Evolutionary conservation across 2,113 vertebrate species (phyloP).

Genomic region (Plestiodon gilberti): DNA sequence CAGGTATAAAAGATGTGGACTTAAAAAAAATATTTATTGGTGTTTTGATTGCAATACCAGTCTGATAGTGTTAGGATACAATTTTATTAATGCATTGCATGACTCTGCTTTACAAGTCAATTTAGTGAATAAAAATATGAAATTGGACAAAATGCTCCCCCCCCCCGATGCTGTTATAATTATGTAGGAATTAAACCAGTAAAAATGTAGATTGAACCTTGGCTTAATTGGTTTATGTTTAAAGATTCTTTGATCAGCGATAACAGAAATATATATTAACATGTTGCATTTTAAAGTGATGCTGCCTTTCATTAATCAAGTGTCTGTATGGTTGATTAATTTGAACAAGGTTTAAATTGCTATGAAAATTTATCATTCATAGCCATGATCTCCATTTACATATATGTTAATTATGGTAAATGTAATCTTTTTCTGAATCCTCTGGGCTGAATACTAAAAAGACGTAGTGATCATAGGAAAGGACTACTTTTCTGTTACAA

Average conservation of each 20-base stretch:
- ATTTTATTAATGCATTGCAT: conserved; percentile 67
- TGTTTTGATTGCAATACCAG: conserved; percentile 61
- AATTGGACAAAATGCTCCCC: conserved; percentile 65
- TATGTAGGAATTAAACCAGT: conserved; percentile 74
- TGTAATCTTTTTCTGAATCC: conserved; percentile 87
- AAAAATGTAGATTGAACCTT: conserved; percentile 82
- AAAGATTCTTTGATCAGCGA: conserved; percentile 86
- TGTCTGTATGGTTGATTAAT: conserved; percentile 89
- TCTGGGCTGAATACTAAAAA: conserved; percentile 89
- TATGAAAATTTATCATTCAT: conserved; percentile 92
- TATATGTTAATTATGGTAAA: conserved; percentile 90
- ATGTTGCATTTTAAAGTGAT: conserved; percentile 88
- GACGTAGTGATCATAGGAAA: conserved; percentile 80
- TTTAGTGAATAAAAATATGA: conserved; percentile 79
- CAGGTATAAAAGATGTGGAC: conserved; percentile 61
- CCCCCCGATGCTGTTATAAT: conserved; percentile 70
- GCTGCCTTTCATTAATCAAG: conserved; percentile 89
- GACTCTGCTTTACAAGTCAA: conserved; percentile 66
- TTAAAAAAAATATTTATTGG: conserved; percentile 54
- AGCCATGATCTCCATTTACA: conserved; percentile 90
- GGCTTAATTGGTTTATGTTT: conserved; percentile 84
- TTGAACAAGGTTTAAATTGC: conserved; percentile 91
- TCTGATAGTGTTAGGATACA: conserved; percentile 71
- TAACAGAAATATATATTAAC: conserved; percentile 88
- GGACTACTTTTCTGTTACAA: conserved; percentile 77